phyloP scores from a whole-genome alignment of 2,113 vertebrate genomes.

The Heliornis fulica region DNA sequence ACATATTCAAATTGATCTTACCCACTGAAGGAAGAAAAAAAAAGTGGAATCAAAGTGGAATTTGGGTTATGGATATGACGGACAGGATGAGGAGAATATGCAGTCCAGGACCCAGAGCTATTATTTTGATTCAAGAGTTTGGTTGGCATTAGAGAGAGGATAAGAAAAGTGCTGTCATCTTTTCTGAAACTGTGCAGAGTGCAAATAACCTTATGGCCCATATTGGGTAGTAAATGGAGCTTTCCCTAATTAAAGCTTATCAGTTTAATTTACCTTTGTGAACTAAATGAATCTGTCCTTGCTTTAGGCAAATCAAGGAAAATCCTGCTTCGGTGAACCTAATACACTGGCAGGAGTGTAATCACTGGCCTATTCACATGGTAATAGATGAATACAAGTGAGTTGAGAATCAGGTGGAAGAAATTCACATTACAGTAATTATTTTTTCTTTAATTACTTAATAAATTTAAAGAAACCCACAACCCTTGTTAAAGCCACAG shows the following conservation, averaged over 20 bases:
- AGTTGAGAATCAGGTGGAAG: not conserved
- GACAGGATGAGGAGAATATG: not conserved
- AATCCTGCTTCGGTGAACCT: not conserved
- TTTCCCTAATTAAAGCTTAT: not conserved
- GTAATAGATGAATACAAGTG: not conserved
- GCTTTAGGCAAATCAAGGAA: not conserved
- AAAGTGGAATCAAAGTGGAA: not conserved
- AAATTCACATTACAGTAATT: not conserved
- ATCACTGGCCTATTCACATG: not conserved
- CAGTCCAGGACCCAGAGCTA: not conserved
- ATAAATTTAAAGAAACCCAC: no score
- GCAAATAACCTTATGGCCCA: not conserved
- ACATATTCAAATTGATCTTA: not conserved
- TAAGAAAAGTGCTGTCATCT: not conserved
- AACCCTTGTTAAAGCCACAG: not conserved
- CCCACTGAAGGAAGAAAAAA: not conserved
- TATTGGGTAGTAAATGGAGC: not conserved
- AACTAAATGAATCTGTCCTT: not conserved
- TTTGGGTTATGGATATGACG: not conserved
- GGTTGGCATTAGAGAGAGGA: not conserved
- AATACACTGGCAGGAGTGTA: not conserved
- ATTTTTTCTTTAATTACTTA: not conserved
- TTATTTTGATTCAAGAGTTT: not conserved
- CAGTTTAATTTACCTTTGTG: not conserved
- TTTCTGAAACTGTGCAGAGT: not conserved